Evolutionary conservation across 2,888 invertebrate species (phyloP).

Genomic region (Melinaea menophilus): DNA sequence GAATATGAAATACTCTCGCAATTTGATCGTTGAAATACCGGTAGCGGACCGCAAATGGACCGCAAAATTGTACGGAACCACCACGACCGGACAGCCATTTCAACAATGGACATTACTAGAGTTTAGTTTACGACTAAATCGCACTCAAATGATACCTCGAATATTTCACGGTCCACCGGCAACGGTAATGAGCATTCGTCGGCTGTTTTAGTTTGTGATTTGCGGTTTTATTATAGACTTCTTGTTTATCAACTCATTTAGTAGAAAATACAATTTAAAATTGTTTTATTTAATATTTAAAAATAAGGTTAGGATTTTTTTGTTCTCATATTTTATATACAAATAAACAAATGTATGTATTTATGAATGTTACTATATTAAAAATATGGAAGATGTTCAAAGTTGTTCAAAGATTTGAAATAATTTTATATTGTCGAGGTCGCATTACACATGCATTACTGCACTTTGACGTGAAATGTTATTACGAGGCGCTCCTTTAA

Average conservation of each 20-base stretch:
- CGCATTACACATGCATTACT: too few relatives aligned
- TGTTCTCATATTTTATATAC: too few relatives aligned
- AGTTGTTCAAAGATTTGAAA: too few relatives aligned
- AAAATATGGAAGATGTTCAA: too few relatives aligned
- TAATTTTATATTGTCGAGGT: too few relatives aligned
- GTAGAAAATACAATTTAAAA: too few relatives aligned
- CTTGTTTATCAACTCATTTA: neutral
- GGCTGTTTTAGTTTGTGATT: slow-evolving; percentile 14
- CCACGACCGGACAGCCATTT: slow-evolving; percentile 39
- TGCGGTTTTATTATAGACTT: slow-evolving; percentile 6
- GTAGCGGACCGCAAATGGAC: slow-evolving; percentile 48
- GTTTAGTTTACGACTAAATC: slow-evolving; percentile 51
- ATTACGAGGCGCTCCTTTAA: too few relatives aligned
- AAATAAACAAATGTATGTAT: too few relatives aligned
- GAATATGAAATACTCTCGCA: slow-evolving; percentile 11
- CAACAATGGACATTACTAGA: slow-evolving; percentile 47
- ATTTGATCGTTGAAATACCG: slow-evolving; percentile 26
- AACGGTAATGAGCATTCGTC: slow-evolving; percentile 23
- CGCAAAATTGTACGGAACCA: slow-evolving; percentile 49
- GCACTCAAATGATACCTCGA: slow-evolving; percentile 44
- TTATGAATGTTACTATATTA: too few relatives aligned
- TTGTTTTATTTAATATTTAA: too few relatives aligned
- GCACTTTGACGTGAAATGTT: too few relatives aligned
- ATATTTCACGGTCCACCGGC: slow-evolving; percentile 40
- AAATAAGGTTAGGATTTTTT: too few relatives aligned